Conservation (phyloP, 2,888 invertebrate genomes). For the Mayetiola destructor region DNA sequence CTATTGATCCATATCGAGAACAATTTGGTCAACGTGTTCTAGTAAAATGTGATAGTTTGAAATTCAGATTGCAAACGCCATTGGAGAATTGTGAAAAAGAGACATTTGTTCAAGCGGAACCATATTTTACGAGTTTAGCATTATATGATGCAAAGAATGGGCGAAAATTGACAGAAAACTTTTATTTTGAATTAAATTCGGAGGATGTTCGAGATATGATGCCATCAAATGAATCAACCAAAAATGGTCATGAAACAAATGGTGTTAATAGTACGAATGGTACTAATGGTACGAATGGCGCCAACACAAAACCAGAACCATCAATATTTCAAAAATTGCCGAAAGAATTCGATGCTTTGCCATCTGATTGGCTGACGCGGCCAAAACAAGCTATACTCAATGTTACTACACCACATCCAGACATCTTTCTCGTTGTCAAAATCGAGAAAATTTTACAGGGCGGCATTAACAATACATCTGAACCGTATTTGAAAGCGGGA, state of each 20-base stretch:
- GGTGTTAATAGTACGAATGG: conserved; percentile 19
- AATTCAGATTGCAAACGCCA: conserved; percentile 70
- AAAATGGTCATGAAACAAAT: conserved; percentile 15
- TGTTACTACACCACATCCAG: conserved; percentile 75
- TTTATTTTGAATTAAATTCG: conserved; percentile 77
- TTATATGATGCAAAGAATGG: conserved; percentile 80
- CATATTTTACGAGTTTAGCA: conserved; percentile 79
- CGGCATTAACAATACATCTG: conserved; percentile 66
- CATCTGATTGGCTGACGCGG: conserved; percentile 56
- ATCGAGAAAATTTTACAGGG: conserved; percentile 91
- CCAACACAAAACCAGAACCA: neutral
- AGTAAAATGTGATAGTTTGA: conserved; percentile 67
- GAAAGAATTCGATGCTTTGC: conserved; percentile 49
- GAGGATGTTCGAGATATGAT: conserved; percentile 49
- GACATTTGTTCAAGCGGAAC: conserved; percentile 57
- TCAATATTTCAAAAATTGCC: conserved; percentile 19
- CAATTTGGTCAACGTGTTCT: conserved; percentile 76
- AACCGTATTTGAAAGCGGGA: conserved; percentile 70
- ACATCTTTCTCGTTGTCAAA: conserved; percentile 80
- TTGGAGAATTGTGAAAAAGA: conserved; percentile 40
- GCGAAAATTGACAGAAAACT: conserved; percentile 83
- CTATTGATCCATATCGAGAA: conserved; percentile 63
- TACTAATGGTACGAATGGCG: conserved; percentile 18
- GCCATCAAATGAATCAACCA: conserved; percentile 19
- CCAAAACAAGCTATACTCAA: conserved; percentile 68